Percentiles rank a stretch among this genome's conserved stretches.
These are phyloP conservation scores for Taxidea taxus DNA, from an alignment of 2,113 vertebrate species.

Conservation along the genomic window DNA sequence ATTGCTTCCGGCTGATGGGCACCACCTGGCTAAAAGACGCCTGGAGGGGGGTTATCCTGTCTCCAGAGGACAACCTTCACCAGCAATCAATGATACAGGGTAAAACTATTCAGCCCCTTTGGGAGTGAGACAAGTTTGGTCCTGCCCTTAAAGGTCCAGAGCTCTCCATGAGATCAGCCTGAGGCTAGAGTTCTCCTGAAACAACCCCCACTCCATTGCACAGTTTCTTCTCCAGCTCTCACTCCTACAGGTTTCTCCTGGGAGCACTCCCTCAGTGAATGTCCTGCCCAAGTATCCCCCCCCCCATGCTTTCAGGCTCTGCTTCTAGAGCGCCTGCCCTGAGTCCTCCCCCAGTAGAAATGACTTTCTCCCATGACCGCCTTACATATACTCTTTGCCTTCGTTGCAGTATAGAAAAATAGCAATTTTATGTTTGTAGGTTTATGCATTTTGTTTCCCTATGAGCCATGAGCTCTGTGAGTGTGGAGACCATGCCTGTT, in stretches of 20 bases:
- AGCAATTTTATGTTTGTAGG: neutral
- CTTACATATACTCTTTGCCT: neutral
- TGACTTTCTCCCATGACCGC: neutral
- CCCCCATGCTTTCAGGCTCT: neutral
- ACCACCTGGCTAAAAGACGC: neutral
- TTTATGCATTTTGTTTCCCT: neutral
- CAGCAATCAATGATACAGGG: fast-evolving
- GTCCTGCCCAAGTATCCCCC: neutral
- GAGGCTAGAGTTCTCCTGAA: neutral
- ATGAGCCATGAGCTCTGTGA: neutral
- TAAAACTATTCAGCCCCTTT: neutral
- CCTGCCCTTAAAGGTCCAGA: neutral
- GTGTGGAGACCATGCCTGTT: neutral
- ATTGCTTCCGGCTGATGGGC: neutral
- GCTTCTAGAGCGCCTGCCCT: neutral
- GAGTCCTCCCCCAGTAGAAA: neutral
- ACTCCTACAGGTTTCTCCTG: neutral
- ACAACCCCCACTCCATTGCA: neutral
- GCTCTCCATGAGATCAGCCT: neutral
- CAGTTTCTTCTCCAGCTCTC: neutral
- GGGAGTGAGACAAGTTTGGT: neutral
- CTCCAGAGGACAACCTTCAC: neutral
- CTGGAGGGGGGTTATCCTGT: neutral
- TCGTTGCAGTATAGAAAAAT: neutral
- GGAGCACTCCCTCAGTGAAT: neutral